A percentile compares a stretch with the other conserved stretches of the same genome.
phyloP scores from a whole-genome alignment of 2,113 vertebrate species.

The Herpailurus yagouaroundi region DNA sequence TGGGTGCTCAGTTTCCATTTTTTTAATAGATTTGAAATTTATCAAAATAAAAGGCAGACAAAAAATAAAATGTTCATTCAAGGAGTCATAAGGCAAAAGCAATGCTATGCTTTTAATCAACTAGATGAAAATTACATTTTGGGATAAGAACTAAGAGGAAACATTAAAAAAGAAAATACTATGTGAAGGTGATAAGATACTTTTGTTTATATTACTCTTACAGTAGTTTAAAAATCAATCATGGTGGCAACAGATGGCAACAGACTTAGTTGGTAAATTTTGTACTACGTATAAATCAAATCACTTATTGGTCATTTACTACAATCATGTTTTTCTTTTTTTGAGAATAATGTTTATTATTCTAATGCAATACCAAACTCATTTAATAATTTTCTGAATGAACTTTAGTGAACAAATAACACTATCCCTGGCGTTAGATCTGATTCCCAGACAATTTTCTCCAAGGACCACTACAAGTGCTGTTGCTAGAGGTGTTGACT shows the following conservation, averaged over 20 bases:
- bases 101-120: neutral
- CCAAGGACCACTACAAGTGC: neutral
- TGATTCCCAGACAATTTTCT: neutral
- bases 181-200: neutral
- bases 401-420: neutral
- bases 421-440: neutral
- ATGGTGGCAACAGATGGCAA: slow-evolving; percentile 33
- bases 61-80: neutral
- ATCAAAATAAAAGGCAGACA: neutral
- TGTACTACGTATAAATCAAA: neutral
- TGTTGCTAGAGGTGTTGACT: neutral
- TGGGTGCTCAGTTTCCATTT: neutral
- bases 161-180: slow-evolving; percentile 10
- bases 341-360: neutral
- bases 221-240: slow-evolving; percentile 42
- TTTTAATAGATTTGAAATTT: neutral
- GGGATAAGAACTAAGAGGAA: neutral
- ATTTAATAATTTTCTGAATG: neutral
- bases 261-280: neutral
- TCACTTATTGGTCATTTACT: neutral
- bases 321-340: neutral
- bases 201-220: neutral
- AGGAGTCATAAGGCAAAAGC: neutral
- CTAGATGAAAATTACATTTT: neutral
- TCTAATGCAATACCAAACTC: rapidly evolving